Base-by-base conservation (phyloP, 2,797 vertebrate species). In the Schizopygopsis pylzovi region DNA sequence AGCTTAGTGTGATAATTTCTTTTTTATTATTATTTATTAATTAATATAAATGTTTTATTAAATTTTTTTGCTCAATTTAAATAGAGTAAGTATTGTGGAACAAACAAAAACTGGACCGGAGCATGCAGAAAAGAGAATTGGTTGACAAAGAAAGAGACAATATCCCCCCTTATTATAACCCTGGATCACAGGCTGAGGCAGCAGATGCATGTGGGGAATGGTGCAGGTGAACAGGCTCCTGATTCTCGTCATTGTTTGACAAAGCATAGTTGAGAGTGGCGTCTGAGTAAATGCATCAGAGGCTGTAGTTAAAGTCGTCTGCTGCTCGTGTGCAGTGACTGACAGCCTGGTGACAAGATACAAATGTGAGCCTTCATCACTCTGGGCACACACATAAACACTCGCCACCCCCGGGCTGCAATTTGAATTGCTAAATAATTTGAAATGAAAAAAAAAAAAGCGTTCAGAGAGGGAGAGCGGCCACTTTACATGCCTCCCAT, bases 331-430 rank as follows among this genome's bases (percentile, higher is more conserved):
- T 49, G 59, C 78, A 89, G 86, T 94, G 94, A 95, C 85, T 94
- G 94, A 94, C 95, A 92, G 92, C 89, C 90, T 90, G 86, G 91
- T 93, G 93, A 95, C 94, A 93, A 93, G 92, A 94, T 94, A 94
- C 94, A 95, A 95, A 95, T 95, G 94, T 89, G 92, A 90, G 92
- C 92, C 92, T 95, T 95, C 93, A 94, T 94, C 91, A 88, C 89
- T 91, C 88, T 70, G 90, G 93, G 93, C 95, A 92, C 92, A 90
- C 90, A 91, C 91, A 93, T 93, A 93, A 94, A 93, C 93, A 93
- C 89, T 56, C 39, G 83, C 88, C 87, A 92, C 88, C 92, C 92
- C 91, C 49, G 85, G 92, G 91, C 89, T 88, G 81, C 82, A 67
- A 92, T 94, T 91, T 92, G 93, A 95, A 95, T 95, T 93, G 92